Evolutionary conservation across 2,888 invertebrate species (phyloP), one percentile per base, ranked within the genome.

Genomic region (Epirrhoe alternata): DNA sequence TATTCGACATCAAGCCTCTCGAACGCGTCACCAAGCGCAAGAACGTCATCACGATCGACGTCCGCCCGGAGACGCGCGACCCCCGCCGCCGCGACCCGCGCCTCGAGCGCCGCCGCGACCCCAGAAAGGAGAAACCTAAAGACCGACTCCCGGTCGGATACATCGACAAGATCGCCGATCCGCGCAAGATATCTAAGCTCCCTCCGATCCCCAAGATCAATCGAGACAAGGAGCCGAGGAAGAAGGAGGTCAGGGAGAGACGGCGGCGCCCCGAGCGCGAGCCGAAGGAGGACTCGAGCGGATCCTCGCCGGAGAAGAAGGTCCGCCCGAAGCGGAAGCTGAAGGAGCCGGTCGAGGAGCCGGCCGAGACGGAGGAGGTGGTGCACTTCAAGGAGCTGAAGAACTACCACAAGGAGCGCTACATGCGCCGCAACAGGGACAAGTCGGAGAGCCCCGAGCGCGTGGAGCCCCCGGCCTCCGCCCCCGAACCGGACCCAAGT

Each of bases 401-500:
- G 79, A 92, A 91, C 72, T 93, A 93, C 74, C 88, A 92, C 81
- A 94, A 94, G 86, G 94, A 94, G 78, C 93, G 95, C 62, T 96
- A 96, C 90, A 94, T 95, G 82, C 90, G 96, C 64, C 93, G 96
- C 64, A 95, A 96, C 84, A 91, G 94, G 72, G 94, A 94, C 70
- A 93, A 91, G 74, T 95, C 94, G 31, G 92, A 93, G 77, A 95
- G 94, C 84, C 95, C 94, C 35, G 94, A 94, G 74, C 84, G 64
- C 57, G 72, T 71, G 31, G 77, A 33, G 70, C 12, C 61, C 52
- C 66, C 68, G 24, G 33, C 47, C 57, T n/a, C 66, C 2, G 65
- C 66, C 45, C 50, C 66, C 33, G 75, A 57, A 1, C 14, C 67
- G 63, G 83, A 80, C 59, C 72, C 94, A 94, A 93, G 94, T 94